phyloP scores from a whole-genome alignment of 2,797 vertebrate genomes.

The Cheirogaleus major region DNA sequence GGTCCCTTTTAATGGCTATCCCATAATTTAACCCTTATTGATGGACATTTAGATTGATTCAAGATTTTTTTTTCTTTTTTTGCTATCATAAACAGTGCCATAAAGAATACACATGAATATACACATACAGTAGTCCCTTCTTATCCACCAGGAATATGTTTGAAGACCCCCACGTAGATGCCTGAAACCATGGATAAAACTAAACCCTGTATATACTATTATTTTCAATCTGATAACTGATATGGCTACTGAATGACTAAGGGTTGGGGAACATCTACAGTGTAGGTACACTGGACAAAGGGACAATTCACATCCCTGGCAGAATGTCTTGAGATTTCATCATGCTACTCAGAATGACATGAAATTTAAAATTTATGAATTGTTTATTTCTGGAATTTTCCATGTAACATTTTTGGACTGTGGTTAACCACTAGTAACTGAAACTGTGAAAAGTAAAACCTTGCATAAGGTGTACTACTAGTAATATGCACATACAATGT shows the following conservation, averaged over 20 bases:
- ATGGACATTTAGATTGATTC: conserved; percentile 2
- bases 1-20: not conserved
- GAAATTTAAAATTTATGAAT: not conserved
- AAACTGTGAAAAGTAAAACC: not conserved
- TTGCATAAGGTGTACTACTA: not conserved
- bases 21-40: not conserved
- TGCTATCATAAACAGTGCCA: not conserved
- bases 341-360: not conserved
- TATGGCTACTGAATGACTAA: not conserved
- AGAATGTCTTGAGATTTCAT: not conserved
- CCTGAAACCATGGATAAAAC: not conserved
- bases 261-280: not conserved
- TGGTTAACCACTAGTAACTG: not conserved
- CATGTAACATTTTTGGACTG: not conserved
- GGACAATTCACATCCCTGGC: not conserved
- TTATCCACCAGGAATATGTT: not conserved
- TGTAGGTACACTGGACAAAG: not conserved
- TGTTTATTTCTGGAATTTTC: not conserved
- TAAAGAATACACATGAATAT: not conserved
- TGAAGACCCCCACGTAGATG: not conserved
- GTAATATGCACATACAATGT: not conserved
- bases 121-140: not conserved
- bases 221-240: not conserved
- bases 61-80: not conserved
- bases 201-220: not conserved